A percentile compares a stretch with the other conserved stretches of the same genome.
Conservation (phyloP, 2,797 vertebrate genomes). For the Poeciliopsis presidionis region DNA sequence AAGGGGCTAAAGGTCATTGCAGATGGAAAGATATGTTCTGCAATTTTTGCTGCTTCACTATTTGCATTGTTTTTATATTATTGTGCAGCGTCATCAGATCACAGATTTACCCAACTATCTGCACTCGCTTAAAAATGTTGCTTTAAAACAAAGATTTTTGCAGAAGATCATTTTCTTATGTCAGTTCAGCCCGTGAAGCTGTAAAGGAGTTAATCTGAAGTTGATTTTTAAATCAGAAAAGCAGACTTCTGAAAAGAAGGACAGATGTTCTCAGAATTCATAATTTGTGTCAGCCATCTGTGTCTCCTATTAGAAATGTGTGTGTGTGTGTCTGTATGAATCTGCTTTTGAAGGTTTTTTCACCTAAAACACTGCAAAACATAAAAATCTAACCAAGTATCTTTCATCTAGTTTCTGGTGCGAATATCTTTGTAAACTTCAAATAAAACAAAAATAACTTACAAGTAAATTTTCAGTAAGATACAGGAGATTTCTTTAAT, state of each 20-base stretch:
- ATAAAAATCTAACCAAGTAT: no score
- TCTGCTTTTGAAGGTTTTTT: neutral
- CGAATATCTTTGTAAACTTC: no score
- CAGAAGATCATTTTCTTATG: neutral
- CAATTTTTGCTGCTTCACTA: neutral
- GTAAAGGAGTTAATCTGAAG: neutral
- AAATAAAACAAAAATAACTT: no score
- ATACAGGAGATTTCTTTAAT: no score
- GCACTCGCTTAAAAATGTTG: neutral
- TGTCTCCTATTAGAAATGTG: neutral
- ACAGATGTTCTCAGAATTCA: neutral
- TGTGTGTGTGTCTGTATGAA: neutral
- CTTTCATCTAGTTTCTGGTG: no score
- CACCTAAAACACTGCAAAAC: neutral
- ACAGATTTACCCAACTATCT: neutral
- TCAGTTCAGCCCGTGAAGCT: neutral
- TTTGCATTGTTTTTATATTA: neutral
- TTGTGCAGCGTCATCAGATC: neutral
- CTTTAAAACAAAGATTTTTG: neutral
- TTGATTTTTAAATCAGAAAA: neutral
- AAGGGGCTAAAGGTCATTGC: neutral
- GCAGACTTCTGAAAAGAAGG: neutral
- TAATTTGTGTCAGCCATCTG: neutral
- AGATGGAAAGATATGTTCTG: neutral
- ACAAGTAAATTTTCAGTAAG: no score